Conservation (phyloP, 2,797 vertebrate genomes). For the Malurus splendens region DNA sequence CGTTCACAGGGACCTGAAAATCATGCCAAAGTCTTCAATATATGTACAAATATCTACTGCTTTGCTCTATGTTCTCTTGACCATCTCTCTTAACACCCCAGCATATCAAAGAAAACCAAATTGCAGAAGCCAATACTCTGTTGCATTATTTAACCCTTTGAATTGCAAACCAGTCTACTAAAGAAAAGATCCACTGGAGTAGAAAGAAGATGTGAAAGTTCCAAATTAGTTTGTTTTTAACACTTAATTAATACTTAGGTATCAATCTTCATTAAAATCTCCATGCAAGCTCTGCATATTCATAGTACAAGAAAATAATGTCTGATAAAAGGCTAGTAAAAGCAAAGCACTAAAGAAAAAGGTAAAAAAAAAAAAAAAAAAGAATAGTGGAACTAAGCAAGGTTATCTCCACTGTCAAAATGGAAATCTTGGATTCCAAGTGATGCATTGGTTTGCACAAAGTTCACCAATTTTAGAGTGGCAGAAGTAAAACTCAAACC, state of each 20-base stretch:
- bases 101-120: background rate
- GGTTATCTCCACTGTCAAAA: background rate
- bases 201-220: background rate
- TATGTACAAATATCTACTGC: background rate
- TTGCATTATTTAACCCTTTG: background rate
- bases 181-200: background rate
- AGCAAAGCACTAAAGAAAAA: background rate
- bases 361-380: background rate
- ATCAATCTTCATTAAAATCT: background rate
- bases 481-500: background rate
- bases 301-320: background rate
- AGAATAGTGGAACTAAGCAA: background rate
- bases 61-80: background rate
- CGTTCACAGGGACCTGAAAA: background rate
- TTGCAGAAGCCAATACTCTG: background rate
- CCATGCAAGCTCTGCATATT: background rate
- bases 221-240: background rate
- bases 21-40: background rate
- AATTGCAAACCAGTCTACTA: background rate
- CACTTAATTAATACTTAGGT: background rate
- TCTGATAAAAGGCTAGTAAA: background rate
- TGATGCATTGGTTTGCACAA: background rate
- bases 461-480: background rate
- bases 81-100: background rate
- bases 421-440: background rate